A percentile compares a stretch with the other conserved stretches of the same genome.
Evolutionary conservation across 2,888 invertebrate species (phyloP).

Genomic region (Stenoptilia bipunctidactyla): DNA sequence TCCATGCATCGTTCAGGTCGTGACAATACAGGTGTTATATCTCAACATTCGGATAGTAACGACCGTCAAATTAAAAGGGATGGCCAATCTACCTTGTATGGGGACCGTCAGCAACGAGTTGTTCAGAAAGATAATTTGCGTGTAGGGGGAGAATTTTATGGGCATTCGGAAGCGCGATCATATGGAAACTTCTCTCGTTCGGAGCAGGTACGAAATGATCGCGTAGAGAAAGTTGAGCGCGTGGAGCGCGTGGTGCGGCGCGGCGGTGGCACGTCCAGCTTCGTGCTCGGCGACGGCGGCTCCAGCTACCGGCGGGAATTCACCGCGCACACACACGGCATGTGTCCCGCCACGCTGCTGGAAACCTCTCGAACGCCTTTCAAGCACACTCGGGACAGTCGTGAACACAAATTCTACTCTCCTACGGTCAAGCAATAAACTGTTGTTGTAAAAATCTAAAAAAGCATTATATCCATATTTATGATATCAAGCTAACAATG

Average conservation of each 20-base stretch:
- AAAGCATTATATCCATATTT: neutral
- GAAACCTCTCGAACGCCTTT: constrained; percentile 82
- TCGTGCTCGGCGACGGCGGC: constrained; percentile 78
- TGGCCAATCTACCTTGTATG: constrained; percentile 63
- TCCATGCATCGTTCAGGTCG: constrained; percentile 80
- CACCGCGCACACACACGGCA: constrained; percentile 77
- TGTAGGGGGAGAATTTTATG: constrained; percentile 81
- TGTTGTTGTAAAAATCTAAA: neutral
- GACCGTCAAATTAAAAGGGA: constrained; percentile 53
- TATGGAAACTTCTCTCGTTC: constrained; percentile 77
- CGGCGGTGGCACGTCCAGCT: constrained; percentile 79
- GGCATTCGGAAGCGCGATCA: constrained; percentile 75
- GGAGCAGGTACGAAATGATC: constrained; percentile 45
- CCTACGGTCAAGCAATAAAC: constrained; percentile 67
- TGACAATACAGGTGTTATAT: constrained; percentile 59
- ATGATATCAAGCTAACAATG: constrained; percentile 10
- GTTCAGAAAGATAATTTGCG: constrained; percentile 76
- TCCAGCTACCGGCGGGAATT: constrained; percentile 84
- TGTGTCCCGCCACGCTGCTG: constrained; percentile 85
- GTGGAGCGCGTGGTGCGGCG: constrained; percentile 71
- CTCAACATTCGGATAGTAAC: constrained; percentile 61
- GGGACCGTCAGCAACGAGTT: constrained; percentile 74
- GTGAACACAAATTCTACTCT: constrained; percentile 87
- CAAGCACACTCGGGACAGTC: constrained; percentile 87
- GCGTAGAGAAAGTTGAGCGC: constrained; percentile 71